A percentile compares a stretch with the other conserved stretches of the same genome.
Conservation (phyloP, 2,888 invertebrate species). For the Acronicta aceris region DNA sequence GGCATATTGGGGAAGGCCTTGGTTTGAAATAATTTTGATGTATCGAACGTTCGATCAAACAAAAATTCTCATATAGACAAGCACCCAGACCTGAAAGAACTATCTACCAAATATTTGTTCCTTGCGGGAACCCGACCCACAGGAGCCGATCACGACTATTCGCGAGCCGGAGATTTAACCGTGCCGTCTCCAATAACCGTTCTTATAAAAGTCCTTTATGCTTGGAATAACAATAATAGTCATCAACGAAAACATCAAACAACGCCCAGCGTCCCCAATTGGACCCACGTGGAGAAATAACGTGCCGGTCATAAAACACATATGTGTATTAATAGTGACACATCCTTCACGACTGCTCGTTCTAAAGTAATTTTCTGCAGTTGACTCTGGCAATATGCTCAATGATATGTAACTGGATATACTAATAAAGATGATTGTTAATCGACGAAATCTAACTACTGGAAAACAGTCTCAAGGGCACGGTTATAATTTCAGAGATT, state of each 20-base stretch:
- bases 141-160: too few species aligned
- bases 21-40: too few species aligned
- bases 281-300: constrained; percentile 33
- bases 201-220: neutral
- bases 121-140: too few species aligned
- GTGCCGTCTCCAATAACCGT: neutral
- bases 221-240: constrained; percentile 15
- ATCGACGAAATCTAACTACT: neutral
- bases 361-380: constrained; percentile 14
- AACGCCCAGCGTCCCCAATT: constrained; percentile 30
- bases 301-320: constrained; percentile 36
- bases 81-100: too few species aligned
- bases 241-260: constrained; percentile 9
- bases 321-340: constrained; percentile 40
- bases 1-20: too few species aligned
- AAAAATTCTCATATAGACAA: too few species aligned
- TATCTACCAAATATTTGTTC: too few species aligned
- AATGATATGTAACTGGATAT: constrained; percentile 8
- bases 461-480: neutral
- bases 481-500: too few species aligned
- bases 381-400: constrained; percentile 18
- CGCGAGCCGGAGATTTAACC: too few species aligned
- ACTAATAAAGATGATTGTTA: neutral
- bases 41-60: too few species aligned
- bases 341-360: constrained; percentile 11